phyloP scores from a whole-genome alignment of 2,888 invertebrate genomes.

The Rhimphoctona megacephalus region DNA sequence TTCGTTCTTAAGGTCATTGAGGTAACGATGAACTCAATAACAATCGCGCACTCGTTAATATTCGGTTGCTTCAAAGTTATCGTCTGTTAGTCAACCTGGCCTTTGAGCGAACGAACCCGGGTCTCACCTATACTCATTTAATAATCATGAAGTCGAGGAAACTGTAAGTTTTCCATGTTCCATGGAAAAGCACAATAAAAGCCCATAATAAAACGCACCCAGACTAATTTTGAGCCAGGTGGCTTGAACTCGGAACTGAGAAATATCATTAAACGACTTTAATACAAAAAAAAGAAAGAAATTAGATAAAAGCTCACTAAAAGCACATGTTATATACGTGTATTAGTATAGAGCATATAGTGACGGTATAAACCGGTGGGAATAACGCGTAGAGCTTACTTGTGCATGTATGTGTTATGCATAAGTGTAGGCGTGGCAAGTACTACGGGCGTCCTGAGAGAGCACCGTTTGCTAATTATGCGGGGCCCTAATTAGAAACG shows the following conservation, averaged over 20 bases:
- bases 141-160: neutral
- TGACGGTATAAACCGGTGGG: conserved; percentile 47
- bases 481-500: conserved; percentile 68
- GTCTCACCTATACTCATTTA: neutral
- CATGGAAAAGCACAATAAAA: neutral
- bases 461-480: conserved; percentile 66
- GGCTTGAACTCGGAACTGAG: conserved; percentile 21
- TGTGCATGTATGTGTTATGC: conserved; percentile 14
- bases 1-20: neutral
- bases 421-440: conserved; percentile 38
- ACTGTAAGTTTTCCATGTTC: neutral
- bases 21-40: neutral
- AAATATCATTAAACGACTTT: conserved; percentile 52
- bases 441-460: conserved; percentile 34
- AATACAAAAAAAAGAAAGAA: conserved; percentile 2
- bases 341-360: conserved; percentile 15
- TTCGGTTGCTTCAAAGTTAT: neutral
- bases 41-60: neutral
- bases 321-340: conserved; percentile 5
- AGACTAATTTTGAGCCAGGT: conserved; percentile 1
- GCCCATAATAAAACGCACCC: neutral
- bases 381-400: conserved; percentile 47
- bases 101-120: neutral
- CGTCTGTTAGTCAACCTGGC: neutral
- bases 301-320: neutral